phyloP scores from a whole-genome alignment of 2,888 invertebrate genomes.

The Antheraea assamensis region DNA sequence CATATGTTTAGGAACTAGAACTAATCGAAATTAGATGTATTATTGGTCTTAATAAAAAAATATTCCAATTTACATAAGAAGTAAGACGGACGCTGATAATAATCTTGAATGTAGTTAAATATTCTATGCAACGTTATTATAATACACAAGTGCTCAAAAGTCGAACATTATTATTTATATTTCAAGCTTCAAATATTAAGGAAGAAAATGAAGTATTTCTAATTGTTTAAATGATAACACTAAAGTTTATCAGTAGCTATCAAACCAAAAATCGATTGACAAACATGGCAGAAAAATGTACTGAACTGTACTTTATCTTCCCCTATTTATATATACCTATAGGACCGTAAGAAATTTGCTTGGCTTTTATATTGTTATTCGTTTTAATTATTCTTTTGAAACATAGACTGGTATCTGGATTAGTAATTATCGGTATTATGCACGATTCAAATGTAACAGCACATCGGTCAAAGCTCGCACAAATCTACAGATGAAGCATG shows the following conservation, averaged over 20 bases:
- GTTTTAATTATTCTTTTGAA: neutral
- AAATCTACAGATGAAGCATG: conserved; percentile 24
- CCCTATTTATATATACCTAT: no score
- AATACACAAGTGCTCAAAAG: no score
- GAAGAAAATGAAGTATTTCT: no score
- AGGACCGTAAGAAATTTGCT: neutral
- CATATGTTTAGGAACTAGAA: conserved; percentile 24
- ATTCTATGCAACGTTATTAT: no score
- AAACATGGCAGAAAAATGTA: no score
- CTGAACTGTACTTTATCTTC: no score
- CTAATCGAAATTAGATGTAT: conserved; percentile 27
- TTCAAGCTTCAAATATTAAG: no score
- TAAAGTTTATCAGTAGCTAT: no score
- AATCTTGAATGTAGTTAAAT: neutral
- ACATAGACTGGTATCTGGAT: neutral
- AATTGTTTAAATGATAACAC: no score
- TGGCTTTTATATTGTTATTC: neutral
- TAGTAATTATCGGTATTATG: conserved; percentile 10
- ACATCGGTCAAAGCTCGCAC: conserved; percentile 29
- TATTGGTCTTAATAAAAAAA: conserved; percentile 18
- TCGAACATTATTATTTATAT: no score
- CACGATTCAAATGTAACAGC: conserved; percentile 22
- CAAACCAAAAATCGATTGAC: no score
- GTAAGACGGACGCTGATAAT: neutral
- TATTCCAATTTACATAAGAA: neutral